Evolutionary conservation across 1,140 invertebrate species (phyloP), one percentile per base, ranked within the genome.

Genomic region (Calliphora vicina): DNA sequence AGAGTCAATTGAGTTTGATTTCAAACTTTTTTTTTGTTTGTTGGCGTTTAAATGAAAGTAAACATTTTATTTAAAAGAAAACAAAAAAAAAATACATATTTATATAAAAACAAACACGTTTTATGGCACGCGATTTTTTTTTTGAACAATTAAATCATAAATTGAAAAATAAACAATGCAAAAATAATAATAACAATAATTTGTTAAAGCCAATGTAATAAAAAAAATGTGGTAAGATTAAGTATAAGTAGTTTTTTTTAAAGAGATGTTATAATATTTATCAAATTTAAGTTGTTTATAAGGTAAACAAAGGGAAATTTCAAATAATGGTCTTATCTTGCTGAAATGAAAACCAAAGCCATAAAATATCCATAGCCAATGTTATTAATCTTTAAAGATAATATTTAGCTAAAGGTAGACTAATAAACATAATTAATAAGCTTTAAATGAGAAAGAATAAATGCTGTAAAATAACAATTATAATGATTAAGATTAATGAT

Each of bases 91-190:
- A 12, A 20, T 25, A 67, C 4, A 67, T 23, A 67, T 23, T n/a
- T n/a, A n/a, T 25, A 9, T 20, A 67, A 25, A n/a, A 67, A 67
- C 61, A 67, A 67, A 67, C 61, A 67, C 61, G 61, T 67, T 67
- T 67, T 67, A 67, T 67, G n/a, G 61, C 61, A 67, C 61, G 61
- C 61, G 61, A 67, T 67, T 67, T 67, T 25, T 67, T 20, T 67
- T 67, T 67, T 10, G 6, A 67, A 25, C 61, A 67, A 67, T 23
- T 67, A 67, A 67, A 67, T 67, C 61, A 67, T 67, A 67, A 67
- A 67, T 57, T 15, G n/a, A n/a, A n/a, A 1, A 17, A 61, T 61
- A 23, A 67, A 67, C n/a, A 67, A 67, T 67, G 15, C 50, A n/a
- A 57, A n/a, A 57, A 57, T 17, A 57, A 17, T 15, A 57, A 57